Evolutionary conservation across 2,888 invertebrate species (phyloP), one percentile per base, ranked within the genome.

Genomic region (Terebella lapidaria): DNA sequence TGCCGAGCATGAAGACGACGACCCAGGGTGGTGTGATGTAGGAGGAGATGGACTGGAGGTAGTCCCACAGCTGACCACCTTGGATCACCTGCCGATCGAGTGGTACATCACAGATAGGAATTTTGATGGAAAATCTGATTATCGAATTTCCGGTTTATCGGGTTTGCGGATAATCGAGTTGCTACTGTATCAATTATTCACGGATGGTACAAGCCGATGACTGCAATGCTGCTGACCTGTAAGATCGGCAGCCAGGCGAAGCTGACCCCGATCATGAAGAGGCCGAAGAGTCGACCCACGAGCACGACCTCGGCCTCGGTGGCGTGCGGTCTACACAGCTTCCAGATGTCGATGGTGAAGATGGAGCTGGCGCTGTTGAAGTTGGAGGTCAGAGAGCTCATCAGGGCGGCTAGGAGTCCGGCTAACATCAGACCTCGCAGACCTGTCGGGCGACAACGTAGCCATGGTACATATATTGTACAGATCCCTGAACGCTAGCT

Each of bases 331-430:
- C 65, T 46, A 53, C 66, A 54, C 28, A 58, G 30, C 26, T 47
- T 59, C 63, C 80, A 83, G 62, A 83, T 78, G 68, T 83, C 83
- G 63, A 84, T 78, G 1, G 83, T 83, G 69, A 84, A 83, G 45
- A 83, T 71, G 1, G 81, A 83, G 42, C 79, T 78, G 53, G 77
- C 74, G 49, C 81, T 81, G 68, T 84, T 83, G 70, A 83, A 83
- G 42, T 83, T 81, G n/a, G 83, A 83, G 2, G 82, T 82, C 20
- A 84, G 70, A 49, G 80, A 81, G 59, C 78, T 78, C 81, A 83
- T 82, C 15, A 83, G 71, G 2, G 83, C 83, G 27, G 83, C 79
- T 68, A 84, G 68, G 81, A 83, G 81, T 5, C 81, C 83, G 3
- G 83, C 81, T 64, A 83, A 67, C 73, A 75, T 74, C 20, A 74